Evolutionary conservation across 2,888 invertebrate genomes (phyloP), one percentile per base, ranked within the genome.

Genomic region (Griposia aprilina): DNA sequence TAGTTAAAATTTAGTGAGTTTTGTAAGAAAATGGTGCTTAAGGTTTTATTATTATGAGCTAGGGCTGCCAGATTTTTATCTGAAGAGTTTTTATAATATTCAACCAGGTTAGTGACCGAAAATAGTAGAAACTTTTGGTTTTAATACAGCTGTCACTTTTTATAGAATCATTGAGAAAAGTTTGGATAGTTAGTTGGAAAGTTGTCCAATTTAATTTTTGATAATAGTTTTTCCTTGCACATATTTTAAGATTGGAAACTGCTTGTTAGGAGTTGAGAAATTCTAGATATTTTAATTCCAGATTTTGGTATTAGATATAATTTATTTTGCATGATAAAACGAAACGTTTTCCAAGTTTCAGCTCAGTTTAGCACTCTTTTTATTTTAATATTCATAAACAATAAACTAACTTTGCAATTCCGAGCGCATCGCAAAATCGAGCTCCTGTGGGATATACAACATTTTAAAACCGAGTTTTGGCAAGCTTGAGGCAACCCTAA

Each of bases 1-100:
- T 80, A 71, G 78, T 81, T 81, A 81, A 83, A 83, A 79, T 87
- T 83, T 76, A 76, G n/a, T 62, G 55, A 75, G 52, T 65, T 74
- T 65, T 68, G 50, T 20, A 63, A 77, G 65, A 71, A 57, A 77
- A 76, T 73, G 57, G 30, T 30, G 52, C 59, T 66, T 66, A 52
- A 52, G 2, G 2, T 45, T 73, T 76, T 73, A 84, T 70, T 17
- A 57, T 76, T 65, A 65, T 26, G 0, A 3, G 2, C 0, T 65
- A 82, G 67, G 57, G 55, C n/a, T 76, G 81, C n/a, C 52, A 60
- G 13, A 57, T 41, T 69, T 72, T 50, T 0, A 57, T 60, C 11
- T 23, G 36, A 10, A 71, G 20, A 62, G 17, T 11, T 80, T 36
- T 60, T 50, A 7, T 41, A 45, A n/a, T 15, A n/a, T 3, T 17